Conservation (phyloP, 2,113 vertebrate genomes). For the Struthio camelus region DNA sequence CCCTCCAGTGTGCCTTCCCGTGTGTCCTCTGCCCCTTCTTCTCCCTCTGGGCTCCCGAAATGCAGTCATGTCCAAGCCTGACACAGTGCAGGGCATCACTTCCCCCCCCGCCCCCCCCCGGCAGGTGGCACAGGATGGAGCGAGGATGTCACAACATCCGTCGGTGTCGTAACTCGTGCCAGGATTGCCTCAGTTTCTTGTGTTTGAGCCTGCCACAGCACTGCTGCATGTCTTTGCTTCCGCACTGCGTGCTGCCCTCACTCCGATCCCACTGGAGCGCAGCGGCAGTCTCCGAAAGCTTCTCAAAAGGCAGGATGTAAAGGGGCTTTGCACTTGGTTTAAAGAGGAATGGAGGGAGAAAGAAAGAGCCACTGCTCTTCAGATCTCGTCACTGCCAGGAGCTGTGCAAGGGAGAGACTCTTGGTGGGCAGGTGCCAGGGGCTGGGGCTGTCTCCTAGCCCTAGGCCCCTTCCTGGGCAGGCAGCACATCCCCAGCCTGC, state of each 20-base stretch:
- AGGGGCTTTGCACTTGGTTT: background rate
- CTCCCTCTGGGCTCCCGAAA: background rate
- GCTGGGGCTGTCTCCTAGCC: background rate
- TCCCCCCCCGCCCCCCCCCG: too few species aligned
- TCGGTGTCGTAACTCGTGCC: background rate
- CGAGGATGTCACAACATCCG: rapidly evolving
- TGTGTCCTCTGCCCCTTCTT: background rate
- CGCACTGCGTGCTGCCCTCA: background rate
- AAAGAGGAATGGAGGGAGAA: background rate
- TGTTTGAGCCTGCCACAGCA: background rate
- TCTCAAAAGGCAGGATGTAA: background rate
- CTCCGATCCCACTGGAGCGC: background rate
- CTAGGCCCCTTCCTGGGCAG: background rate
- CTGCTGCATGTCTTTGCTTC: background rate
- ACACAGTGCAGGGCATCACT: too few species aligned
- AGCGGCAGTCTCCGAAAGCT: background rate
- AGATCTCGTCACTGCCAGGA: background rate
- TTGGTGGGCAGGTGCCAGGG: background rate
- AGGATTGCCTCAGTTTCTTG: background rate
- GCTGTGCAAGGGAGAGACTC: background rate
- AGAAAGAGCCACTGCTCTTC: background rate
- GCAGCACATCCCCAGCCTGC: background rate
- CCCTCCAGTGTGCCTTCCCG: rapidly evolving
- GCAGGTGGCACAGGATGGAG: too few species aligned
- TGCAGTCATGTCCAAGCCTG: rapidly evolving